Conservation (phyloP, 2,797 vertebrate genomes). For the Rachycentron canadum region DNA sequence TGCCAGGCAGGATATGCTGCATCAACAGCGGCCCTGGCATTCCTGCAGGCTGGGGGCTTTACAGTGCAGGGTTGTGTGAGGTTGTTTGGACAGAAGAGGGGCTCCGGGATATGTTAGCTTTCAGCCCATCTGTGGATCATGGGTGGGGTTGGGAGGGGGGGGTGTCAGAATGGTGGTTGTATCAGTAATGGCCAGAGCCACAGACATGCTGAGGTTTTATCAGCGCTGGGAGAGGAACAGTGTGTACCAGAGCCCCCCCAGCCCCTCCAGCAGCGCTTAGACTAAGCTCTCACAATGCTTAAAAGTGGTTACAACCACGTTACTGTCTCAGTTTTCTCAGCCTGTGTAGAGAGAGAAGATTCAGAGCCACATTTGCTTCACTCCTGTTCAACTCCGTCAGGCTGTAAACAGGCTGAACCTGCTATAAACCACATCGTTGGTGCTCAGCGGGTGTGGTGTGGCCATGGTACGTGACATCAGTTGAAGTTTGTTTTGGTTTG, state of each 20-base stretch:
- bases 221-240: slow-evolving; percentile 9
- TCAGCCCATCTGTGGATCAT: slow-evolving; percentile 21
- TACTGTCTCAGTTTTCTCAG: not conserved
- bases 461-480: slow-evolving; percentile 9
- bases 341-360: not conserved
- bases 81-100: slow-evolving; percentile 55
- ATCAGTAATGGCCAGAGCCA: slow-evolving; percentile 2
- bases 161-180: slow-evolving; percentile 7
- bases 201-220: slow-evolving; percentile 26
- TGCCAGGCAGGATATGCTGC: slow-evolving; percentile 61
- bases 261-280: not conserved
- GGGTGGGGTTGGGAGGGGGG: not conserved
- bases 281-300: not conserved
- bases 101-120: slow-evolving; percentile 15
- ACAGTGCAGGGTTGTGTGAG: slow-evolving; percentile 54
- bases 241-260: not conserved
- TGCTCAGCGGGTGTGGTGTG: not conserved
- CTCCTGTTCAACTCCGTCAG: not conserved
- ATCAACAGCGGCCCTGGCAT: slow-evolving; percentile 53
- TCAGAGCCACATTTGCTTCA: not conserved
- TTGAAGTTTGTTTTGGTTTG: not conserved
- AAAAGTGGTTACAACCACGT: not conserved
- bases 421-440: not conserved
- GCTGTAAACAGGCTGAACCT: slow-evolving; percentile 6
- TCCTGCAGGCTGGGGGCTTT: slow-evolving; percentile 38